These are phyloP conservation scores for Exaiptasia diaphana DNA, from an alignment of 64 coral and sea anemone genomes.

Conservation along the genomic window DNA sequence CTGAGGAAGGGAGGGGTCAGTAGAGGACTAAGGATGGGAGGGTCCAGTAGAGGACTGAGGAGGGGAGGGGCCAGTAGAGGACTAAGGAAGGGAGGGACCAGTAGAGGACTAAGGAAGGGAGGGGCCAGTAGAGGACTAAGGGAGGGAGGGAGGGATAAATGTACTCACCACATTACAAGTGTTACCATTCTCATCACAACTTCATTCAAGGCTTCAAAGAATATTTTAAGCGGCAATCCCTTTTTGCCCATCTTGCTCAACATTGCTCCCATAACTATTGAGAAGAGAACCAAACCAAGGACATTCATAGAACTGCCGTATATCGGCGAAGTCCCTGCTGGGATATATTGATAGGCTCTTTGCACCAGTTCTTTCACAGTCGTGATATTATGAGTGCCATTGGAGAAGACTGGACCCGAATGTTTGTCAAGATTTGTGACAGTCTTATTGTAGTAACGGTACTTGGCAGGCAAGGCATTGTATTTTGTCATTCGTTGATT, in stretches of 20 bases:
- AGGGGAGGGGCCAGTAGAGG: no score
- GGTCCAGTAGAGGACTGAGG: no score
- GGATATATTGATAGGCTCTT: not conserved
- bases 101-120: no score
- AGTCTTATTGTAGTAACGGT: constrained; percentile 5
- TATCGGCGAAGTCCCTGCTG: not conserved
- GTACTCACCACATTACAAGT: constrained; percentile 91
- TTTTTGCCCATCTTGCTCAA: constrained; percentile 76
- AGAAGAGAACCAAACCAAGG: constrained; percentile 77
- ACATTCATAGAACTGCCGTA: constrained; percentile 60
- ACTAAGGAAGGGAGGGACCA: no score
- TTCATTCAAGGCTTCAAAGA: constrained; percentile 86
- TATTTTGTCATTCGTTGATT: constrained; percentile 1
- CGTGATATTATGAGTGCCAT: not conserved
- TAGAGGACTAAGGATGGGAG: no score
- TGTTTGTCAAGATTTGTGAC: not conserved
- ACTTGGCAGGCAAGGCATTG: not conserved
- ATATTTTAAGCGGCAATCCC: constrained; percentile 61
- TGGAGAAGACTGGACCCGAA: not conserved
- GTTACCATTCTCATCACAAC: constrained; percentile 84
- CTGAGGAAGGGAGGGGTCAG: no score
- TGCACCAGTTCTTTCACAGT: not conserved
- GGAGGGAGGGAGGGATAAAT: no score
- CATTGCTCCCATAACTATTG: constrained; percentile 71
- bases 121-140: no score